Base-by-base conservation (phyloP, 2,797 vertebrate genomes). In the Oreonectes daqikongensis region DNA sequence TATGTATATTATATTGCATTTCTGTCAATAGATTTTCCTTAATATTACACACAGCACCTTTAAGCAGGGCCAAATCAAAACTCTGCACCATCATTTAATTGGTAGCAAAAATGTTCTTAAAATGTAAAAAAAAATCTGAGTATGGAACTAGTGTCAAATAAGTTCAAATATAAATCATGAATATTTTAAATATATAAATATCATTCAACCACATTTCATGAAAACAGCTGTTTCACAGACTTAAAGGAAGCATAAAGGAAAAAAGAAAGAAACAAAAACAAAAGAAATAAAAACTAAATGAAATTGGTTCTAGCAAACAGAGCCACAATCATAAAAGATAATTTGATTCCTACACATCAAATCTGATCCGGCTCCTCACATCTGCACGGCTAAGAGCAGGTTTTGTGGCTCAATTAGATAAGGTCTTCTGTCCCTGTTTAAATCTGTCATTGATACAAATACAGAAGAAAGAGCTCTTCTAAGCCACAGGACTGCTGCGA, bases 301-400 rank as follows among this genome's bases (percentile, higher is more conserved):
- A 57, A 74, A 66, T 52, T 18, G 59, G 24, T 53, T 69, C n/a
- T 40, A 32, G 42, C 53, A 35, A 72, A 63, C 67, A 71, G 65
- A 74, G 57, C 71, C 73, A 66, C 71, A 40, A 52, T 79, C 68
- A 78, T 57, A 59, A 72, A 32, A 72, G 64, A 83, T 84, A 82
- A 86, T 81, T 73, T 59, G 71, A 78, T 84, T 86, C 64, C 28
- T 79, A 67, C 75, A 69, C 46, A 77, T 77, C 24, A 64, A 79
- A 79, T 77, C 72, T 69, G 76, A 70, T 81, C 32, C 77, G 69
- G 71, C 55, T 61, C 48, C 59, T 11, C 50, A 26, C 64, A 44
- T 81, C 71, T 73, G 75, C 55, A 22, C 7, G 11, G 65, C 57
- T 76, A 73, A 81, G 26, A 68, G 78, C 80, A 72, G 69, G 28